Conservation (phyloP, 2,797 vertebrate genomes). For the Lagorchestes hirsutus region DNA sequence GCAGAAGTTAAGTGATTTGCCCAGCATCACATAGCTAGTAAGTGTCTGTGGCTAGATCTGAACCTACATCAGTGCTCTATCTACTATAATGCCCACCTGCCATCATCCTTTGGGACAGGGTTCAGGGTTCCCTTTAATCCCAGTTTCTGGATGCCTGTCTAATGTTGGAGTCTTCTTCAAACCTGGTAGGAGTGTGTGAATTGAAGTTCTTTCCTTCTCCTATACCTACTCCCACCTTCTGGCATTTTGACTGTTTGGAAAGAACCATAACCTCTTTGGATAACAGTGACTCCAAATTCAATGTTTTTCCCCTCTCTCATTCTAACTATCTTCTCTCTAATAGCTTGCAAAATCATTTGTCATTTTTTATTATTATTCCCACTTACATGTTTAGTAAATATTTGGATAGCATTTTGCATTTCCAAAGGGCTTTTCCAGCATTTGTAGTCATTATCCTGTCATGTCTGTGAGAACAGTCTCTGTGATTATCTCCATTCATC, state of each 20-base stretch:
- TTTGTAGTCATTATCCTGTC: constrained; percentile 6
- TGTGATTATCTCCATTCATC: background rate
- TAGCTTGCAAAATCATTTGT: background rate
- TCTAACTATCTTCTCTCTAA: background rate
- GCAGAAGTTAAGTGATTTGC: background rate
- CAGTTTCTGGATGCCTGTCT: background rate
- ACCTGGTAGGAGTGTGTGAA: background rate
- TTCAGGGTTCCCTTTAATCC: background rate
- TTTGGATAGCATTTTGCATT: constrained; percentile 10
- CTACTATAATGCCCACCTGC: background rate
- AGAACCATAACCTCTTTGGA: background rate
- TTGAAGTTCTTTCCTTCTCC: background rate
- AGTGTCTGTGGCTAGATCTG: background rate
- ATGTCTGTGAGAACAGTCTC: background rate
- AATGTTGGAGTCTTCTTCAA: background rate
- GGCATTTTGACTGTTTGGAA: background rate
- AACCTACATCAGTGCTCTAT: background rate
- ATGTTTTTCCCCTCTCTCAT: background rate
- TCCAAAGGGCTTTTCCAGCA: constrained; percentile 4
- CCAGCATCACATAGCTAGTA: background rate
- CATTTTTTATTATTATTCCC: background rate
- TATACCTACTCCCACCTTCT: background rate
- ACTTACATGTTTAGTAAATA: constrained; percentile 4
- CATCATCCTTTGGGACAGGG: background rate
- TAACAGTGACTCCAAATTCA: background rate